These are phyloP conservation scores for Tachysurus fulvidraco DNA, from an alignment of 2,113 vertebrate species.

Conservation along the genomic window DNA sequence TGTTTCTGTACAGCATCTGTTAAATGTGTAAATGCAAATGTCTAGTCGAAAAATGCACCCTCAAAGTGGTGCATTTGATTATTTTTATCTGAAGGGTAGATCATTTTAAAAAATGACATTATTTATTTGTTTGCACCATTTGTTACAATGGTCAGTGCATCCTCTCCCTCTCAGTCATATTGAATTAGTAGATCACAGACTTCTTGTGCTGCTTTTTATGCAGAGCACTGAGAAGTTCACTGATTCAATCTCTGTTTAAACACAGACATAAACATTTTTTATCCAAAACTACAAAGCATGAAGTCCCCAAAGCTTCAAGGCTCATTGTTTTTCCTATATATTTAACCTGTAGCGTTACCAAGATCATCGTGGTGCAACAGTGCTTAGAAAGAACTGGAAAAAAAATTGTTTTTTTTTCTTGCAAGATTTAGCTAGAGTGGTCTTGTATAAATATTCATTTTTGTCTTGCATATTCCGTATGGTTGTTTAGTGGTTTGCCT, in stretches of 20 bases:
- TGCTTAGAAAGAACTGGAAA: slow-evolving; percentile 9
- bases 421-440: background rate
- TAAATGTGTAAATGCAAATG: slow-evolving; percentile 1
- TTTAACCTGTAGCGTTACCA: slow-evolving; percentile 26
- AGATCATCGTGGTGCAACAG: slow-evolving; percentile 6
- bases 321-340: slow-evolving; percentile 44
- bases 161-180: background rate
- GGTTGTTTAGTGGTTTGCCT: no score
- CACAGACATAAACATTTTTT: slow-evolving; percentile 49
- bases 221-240: slow-evolving; percentile 42
- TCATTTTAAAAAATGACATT: background rate
- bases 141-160: slow-evolving; percentile 2
- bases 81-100: background rate
- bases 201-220: slow-evolving; percentile 40
- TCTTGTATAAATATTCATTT: background rate
- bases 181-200: slow-evolving; percentile 22
- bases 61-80: background rate
- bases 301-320: slow-evolving; percentile 38
- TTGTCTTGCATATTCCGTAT: background rate
- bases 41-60: background rate
- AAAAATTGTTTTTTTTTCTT: background rate
- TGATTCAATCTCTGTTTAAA: slow-evolving; percentile 49
- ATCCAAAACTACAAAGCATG: slow-evolving; percentile 39
- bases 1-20: background rate
- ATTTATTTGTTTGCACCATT: slow-evolving; percentile 6